Conservation (phyloP, 2,797 vertebrate species). For the Gymnothorax javanicus region DNA sequence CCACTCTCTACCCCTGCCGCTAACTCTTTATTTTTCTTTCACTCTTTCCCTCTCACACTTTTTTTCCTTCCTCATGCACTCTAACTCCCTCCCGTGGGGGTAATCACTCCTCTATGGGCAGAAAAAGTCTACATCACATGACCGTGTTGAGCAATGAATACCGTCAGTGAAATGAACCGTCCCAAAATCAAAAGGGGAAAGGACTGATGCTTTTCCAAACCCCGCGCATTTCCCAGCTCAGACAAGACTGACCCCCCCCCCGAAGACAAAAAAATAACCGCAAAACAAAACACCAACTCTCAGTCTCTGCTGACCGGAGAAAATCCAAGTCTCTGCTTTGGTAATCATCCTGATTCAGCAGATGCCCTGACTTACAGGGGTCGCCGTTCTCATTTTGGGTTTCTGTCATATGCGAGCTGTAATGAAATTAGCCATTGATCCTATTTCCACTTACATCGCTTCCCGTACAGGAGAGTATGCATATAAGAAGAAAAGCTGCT, state of each 20-base stretch:
- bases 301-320: neutral
- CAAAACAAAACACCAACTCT: neutral
- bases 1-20: too few species aligned
- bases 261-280: neutral
- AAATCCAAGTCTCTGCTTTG: neutral
- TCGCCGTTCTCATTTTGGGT: neutral
- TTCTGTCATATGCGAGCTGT: neutral
- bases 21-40: too few species aligned
- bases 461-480: neutral
- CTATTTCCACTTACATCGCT: neutral
- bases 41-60: too few species aligned
- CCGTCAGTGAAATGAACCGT: neutral
- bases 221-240: neutral
- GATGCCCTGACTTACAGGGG: neutral
- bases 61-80: too few species aligned
- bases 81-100: neutral
- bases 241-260: neutral
- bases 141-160: neutral
- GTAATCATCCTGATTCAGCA: neutral
- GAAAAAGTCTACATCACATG: neutral
- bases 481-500: neutral
- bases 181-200: conserved; percentile 11
- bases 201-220: neutral
- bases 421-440: neutral
- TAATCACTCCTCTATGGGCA: conserved; percentile 37